Base-by-base conservation (phyloP, 2,797 vertebrate genomes). In the Gorsachius magnificus region DNA sequence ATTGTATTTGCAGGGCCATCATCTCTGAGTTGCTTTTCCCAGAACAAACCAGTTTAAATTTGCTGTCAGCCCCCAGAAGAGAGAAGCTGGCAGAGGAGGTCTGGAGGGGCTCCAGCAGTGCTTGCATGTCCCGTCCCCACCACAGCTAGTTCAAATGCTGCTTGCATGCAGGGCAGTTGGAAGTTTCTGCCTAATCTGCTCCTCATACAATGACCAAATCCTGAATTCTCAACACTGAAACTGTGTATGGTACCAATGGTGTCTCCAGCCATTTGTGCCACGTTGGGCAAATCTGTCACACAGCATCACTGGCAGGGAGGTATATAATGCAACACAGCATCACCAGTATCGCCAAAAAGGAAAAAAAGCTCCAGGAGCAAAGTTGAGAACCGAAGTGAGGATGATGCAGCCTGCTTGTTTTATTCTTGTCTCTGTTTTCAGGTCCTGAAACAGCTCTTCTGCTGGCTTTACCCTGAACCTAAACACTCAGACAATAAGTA, bases 311-410 rank as follows among this genome's bases (percentile, higher is more conserved):
- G 63, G 6, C n/a, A 78, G 33, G 11, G 43, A 69, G 11, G 5
- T 54, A 2, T 57, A 3, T 20, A 86, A 68, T 21, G 16, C 36
- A 57, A 35, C 53, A 18, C 21, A 12, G 18, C 46, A 51, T 35
- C 36, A 51, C 28, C 1, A 21, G 3, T 3, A 0, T 8, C 5
- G 1, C 29, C 36, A 46, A 90, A 68, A 31, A 77, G 22, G n/a
- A 46, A 83, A 87, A 46, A 83, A 87, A 74, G 8, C 6, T 72
- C 19, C 41, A 68, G n/a, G 25, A 81, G 17, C 7, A 36, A 68
- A 74, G 45, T 13, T 21, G 15, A 72, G 66, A 70, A 65, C n/a
- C 2, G 1, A 77, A 54, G 11, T 21, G 45, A 57, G 51, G 29
- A 58, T 20, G 16, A n/a, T 16, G 26, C 33, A 46, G 11, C 15